phyloP scores from a whole-genome alignment of 1,140 invertebrate species.

The Drosophila pseudoananassae region DNA sequence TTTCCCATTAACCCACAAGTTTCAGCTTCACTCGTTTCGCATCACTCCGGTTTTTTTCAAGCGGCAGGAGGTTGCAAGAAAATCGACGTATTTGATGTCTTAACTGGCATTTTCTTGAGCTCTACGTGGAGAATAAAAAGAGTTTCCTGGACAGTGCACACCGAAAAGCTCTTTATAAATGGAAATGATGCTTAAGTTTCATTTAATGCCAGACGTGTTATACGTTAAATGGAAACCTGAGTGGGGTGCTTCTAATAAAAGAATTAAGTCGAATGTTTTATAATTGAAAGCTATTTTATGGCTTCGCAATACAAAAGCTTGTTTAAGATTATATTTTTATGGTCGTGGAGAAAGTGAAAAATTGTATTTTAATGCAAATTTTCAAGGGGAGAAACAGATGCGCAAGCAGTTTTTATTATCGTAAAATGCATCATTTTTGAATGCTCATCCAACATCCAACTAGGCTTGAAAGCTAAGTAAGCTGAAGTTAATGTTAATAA shows the following conservation, averaged over 20 bases:
- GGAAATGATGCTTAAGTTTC: conserved; percentile 15
- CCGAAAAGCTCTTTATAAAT: conserved; percentile 14
- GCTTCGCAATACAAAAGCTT: conserved; percentile 4
- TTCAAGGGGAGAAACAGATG: background rate
- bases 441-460: background rate
- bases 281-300: conserved; percentile 19
- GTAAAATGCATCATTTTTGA: background rate
- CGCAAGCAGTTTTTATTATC: conserved; percentile 10
- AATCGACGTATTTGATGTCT: conserved; percentile 12
- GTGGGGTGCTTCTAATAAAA: conserved; percentile 8
- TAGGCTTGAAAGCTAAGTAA: no score
- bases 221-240: background rate
- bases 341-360: background rate
- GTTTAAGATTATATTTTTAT: conserved; percentile 11
- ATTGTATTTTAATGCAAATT: conserved; percentile 10
- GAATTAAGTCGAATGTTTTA: conserved; percentile 18
- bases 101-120: conserved; percentile 11
- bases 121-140: conserved; percentile 11
- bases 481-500: no score
- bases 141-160: background rate
- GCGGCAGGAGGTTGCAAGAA: conserved; percentile 2
- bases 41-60: conserved; percentile 8
- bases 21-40: background rate
- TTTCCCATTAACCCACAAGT: conserved; percentile 4
- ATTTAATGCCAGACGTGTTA: conserved; percentile 15